Evolutionary conservation across 2,797 vertebrate genomes (phyloP).

Genomic region (Hoplostethus atlanticus): DNA sequence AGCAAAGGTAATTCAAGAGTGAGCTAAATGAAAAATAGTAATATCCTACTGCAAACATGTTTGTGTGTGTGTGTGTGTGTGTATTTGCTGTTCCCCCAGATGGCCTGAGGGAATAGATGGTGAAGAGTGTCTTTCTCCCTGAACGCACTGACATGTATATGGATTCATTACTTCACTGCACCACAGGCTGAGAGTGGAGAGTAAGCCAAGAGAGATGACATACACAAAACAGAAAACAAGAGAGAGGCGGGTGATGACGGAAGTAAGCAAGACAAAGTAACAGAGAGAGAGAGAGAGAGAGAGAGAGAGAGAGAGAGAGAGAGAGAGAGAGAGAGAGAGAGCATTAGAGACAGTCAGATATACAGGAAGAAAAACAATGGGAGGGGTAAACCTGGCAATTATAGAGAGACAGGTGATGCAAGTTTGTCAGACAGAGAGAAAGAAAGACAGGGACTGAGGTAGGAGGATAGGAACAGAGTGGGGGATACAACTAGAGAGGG

Average conservation of each 20-base stretch:
- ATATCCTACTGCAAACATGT: conserved; percentile 21
- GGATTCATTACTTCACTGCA: conserved; percentile 49
- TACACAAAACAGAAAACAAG: conserved; percentile 56
- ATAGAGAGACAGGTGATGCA: conserved; percentile 63
- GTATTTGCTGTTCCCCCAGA: conserved; percentile 35
- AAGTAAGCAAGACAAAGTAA: conserved; percentile 64
- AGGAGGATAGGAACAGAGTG: conserved; percentile 51
- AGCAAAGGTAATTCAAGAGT: neutral
- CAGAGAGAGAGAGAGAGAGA: conserved; percentile 24
- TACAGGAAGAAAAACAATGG: conserved; percentile 37
- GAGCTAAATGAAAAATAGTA: conserved; percentile 13
- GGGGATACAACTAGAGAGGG: conserved; percentile 39
- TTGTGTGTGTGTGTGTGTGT: conserved; percentile 21
- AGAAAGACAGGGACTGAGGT: conserved; percentile 46
- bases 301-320: conserved; percentile 27
- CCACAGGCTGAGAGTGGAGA: conserved; percentile 36
- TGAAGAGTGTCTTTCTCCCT: conserved; percentile 47
- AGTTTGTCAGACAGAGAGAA: conserved; percentile 61
- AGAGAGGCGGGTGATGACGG: conserved; percentile 48
- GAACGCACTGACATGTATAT: conserved; percentile 61
- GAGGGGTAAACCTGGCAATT: conserved; percentile 46
- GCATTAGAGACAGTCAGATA: conserved; percentile 24
- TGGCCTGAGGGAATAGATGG: conserved; percentile 46
- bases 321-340: neutral
- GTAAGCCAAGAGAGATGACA: conserved; percentile 54